Evolutionary conservation across 2,113 vertebrate genomes (phyloP).

Genomic region (Apistogramma diplotaenia): DNA sequence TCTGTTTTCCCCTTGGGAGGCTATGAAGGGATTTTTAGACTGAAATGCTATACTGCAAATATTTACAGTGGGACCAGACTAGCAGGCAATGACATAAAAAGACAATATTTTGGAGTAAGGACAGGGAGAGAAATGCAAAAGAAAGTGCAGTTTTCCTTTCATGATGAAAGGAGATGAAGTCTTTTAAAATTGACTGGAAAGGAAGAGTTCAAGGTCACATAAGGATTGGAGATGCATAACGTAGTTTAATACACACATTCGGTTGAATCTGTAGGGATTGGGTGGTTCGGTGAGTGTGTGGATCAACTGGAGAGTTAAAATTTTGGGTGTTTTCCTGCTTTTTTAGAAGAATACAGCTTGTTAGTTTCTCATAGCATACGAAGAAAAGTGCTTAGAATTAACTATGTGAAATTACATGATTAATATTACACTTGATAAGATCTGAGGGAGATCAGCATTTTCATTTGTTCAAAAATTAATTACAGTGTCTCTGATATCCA

Average conservation of each 20-base stretch:
- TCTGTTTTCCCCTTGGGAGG: constrained; percentile 55
- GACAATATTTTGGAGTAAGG: constrained; percentile 30
- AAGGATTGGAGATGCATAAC: neutral
- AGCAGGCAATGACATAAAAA: constrained; percentile 37
- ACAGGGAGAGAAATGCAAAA: neutral
- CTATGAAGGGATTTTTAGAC: constrained; percentile 47
- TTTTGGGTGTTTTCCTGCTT: constrained; percentile 13
- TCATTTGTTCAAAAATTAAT: neutral
- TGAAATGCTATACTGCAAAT: constrained; percentile 68
- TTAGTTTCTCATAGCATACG: neutral
- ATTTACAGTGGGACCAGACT: constrained; percentile 65
- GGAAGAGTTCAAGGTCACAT: constrained; percentile 6
- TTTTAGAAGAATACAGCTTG: neutral
- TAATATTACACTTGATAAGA: neutral
- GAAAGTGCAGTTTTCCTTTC: neutral
- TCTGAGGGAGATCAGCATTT: neutral
- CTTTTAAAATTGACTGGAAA: constrained; percentile 7
- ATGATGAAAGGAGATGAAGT: neutral
- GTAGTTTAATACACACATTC: constrained; percentile 4
- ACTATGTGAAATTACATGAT: neutral
- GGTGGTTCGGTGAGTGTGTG: constrained; percentile 42
- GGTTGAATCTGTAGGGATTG: constrained; percentile 15
- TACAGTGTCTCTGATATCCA: neutral
- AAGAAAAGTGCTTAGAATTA: neutral
- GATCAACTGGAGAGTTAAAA: neutral